Conservation (phyloP, 1,140 invertebrate genomes). For the Macrosteles quadrilineatus region DNA sequence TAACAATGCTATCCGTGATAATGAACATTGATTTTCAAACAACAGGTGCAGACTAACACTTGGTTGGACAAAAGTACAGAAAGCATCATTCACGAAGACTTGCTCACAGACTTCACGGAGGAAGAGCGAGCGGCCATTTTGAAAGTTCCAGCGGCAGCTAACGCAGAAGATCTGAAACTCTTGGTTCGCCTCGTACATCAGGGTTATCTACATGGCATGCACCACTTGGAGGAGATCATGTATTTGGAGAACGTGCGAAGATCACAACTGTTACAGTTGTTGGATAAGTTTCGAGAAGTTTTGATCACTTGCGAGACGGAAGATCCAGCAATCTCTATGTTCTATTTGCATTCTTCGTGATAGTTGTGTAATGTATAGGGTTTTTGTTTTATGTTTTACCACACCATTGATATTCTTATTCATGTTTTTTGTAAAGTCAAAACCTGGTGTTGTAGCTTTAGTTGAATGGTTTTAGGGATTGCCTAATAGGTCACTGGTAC, state of each 20-base stretch:
- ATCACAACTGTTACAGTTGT: constrained; percentile 82
- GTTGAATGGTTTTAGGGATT: too few species aligned
- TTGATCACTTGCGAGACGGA: constrained; percentile 90
- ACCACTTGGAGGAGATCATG: constrained; percentile 98
- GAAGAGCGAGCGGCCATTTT: constrained; percentile 66
- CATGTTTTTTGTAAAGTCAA: too few species aligned
- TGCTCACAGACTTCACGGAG: constrained; percentile 62
- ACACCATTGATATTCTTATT: too few species aligned
- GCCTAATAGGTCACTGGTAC: too few species aligned
- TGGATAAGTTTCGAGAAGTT: constrained; percentile 93
- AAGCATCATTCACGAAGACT: constrained; percentile 48
- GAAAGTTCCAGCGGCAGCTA: constrained; percentile 66
- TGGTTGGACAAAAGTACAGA: constrained; percentile 31
- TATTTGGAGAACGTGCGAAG: constrained; percentile 90
- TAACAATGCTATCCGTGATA: too few species aligned
- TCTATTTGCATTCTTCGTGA: constrained; percentile 43
- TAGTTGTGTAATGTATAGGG: too few species aligned
- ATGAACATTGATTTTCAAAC: background rate
- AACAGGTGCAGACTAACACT: constrained; percentile 32
- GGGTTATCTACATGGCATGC: constrained; percentile 84
- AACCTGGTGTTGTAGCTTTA: too few species aligned
- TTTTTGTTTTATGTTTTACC: too few species aligned
- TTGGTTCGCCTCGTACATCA: constrained; percentile 69
- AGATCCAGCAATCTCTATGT: constrained; percentile 76
- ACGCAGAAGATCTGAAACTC: constrained; percentile 76